These are phyloP conservation scores for Proctacanthus coquilletti DNA, from an alignment of 1,140 invertebrate genomes.

Conservation along the genomic window DNA sequence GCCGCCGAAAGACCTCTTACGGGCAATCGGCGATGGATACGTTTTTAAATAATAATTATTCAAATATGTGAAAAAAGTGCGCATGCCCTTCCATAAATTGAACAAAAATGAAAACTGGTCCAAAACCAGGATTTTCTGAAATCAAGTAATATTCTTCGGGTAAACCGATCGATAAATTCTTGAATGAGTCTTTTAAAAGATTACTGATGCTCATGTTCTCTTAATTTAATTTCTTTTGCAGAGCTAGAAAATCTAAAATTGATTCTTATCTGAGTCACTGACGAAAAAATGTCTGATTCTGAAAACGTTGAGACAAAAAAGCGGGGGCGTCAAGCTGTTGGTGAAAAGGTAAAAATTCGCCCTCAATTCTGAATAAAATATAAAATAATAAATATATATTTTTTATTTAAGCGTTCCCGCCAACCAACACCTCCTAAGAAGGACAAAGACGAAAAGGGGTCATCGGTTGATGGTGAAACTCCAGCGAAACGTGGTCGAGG, in stretches of 20 bases:
- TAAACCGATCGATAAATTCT: no score
- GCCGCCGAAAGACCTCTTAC: no score
- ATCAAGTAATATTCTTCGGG: no score
- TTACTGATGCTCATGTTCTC: not conserved
- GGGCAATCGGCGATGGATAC: no score
- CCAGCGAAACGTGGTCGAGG: conserved; percentile 1
- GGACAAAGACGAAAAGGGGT: not conserved
- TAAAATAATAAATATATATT: not conserved
- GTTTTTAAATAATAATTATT: no score
- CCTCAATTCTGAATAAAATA: not conserved
- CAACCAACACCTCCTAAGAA: not conserved
- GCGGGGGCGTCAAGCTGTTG: not conserved
- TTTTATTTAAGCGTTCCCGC: not conserved
- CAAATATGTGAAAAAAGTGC: no score
- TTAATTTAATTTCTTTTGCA: not conserved
- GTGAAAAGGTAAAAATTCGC: conserved; percentile 1
- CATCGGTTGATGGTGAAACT: not conserved
- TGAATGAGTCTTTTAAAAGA: not conserved
- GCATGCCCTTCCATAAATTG: no score
- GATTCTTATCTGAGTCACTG: no score
- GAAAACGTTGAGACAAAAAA: conserved; percentile 4
- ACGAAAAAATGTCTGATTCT: conserved; percentile 4
- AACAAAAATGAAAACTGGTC: no score
- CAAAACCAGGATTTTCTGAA: no score
- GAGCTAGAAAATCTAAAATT: no score